Percentiles rank a stretch among this genome's conserved stretches.
Evolutionary conservation across 1,140 invertebrate genomes (phyloP).

Genomic region (Zophobas atratus): DNA sequence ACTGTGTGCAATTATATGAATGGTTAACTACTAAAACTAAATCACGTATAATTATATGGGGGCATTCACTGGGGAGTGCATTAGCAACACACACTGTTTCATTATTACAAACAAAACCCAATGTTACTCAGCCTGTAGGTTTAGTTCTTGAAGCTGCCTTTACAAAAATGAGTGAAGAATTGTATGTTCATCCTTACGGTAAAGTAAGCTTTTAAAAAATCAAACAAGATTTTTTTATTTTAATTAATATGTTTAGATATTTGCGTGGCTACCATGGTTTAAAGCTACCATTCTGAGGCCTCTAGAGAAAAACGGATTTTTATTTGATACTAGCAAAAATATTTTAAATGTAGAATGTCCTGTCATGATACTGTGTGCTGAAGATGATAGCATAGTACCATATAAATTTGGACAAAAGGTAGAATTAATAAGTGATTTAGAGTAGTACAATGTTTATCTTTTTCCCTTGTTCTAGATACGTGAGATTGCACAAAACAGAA

Average conservation of each 20-base stretch:
- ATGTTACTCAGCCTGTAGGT: slow-evolving; percentile 52
- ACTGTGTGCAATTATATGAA: slow-evolving; percentile 62
- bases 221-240: slow-evolving; percentile 18
- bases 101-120: slow-evolving; percentile 45
- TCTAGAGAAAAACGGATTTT: slow-evolving; percentile 70
- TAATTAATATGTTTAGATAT: slow-evolving; percentile 52
- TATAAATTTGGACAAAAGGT: slow-evolving; percentile 62
- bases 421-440: slow-evolving; percentile 13
- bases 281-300: slow-evolving; percentile 77
- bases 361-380: slow-evolving; percentile 63
- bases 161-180: slow-evolving; percentile 63
- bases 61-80: slow-evolving; percentile 63
- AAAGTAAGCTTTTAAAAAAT: slow-evolving; percentile 52
- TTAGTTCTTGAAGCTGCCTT: slow-evolving; percentile 64
- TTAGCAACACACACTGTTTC: slow-evolving; percentile 57
- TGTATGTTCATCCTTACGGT: slow-evolving; percentile 60
- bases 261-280: slow-evolving; percentile 64
- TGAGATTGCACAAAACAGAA: slow-evolving; percentile 49
- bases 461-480: slow-evolving; percentile 53
- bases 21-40: slow-evolving; percentile 58
- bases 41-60: slow-evolving; percentile 63
- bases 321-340: slow-evolving; percentile 59
- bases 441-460: slow-evolving; percentile 12
- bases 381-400: slow-evolving; percentile 63
- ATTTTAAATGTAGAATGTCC: slow-evolving; percentile 59